Evolutionary conservation across 2,113 vertebrate species (phyloP).

Genomic region (Cyanoramphus novaezelandiae): DNA sequence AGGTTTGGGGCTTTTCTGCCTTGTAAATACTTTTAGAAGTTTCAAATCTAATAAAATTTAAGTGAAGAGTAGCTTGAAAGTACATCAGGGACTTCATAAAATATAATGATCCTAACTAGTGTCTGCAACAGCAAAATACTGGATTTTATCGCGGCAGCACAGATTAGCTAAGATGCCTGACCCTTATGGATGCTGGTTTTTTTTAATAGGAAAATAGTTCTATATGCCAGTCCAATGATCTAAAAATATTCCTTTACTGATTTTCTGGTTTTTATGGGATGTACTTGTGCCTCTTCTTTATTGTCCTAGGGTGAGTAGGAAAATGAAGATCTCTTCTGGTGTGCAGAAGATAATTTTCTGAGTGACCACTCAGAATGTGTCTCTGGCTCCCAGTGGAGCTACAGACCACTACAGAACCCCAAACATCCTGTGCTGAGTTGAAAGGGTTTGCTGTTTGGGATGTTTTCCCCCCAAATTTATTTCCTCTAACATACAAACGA

Average conservation of each 20-base stretch:
- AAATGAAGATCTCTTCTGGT: neutral
- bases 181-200: neutral
- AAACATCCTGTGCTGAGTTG: neutral
- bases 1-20: neutral
- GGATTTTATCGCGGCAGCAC: neutral
- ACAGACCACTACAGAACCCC: neutral
- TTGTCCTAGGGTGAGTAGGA: neutral
- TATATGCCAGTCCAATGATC: neutral
- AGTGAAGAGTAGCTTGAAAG: neutral
- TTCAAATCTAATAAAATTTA: neutral
- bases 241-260: neutral
- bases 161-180: neutral
- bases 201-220: neutral
- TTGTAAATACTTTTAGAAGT: neutral
- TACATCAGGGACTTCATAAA: neutral
- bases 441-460: neutral
- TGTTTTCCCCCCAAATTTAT: neutral
- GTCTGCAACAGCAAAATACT: neutral
- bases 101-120: neutral
- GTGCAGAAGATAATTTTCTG: neutral
- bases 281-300: neutral
- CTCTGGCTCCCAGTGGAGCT: neutral
- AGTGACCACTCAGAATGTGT: neutral
- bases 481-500: neutral
- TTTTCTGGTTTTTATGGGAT: neutral